Base-by-base conservation (phyloP, 2,113 vertebrate species). In the Calypte anna region DNA sequence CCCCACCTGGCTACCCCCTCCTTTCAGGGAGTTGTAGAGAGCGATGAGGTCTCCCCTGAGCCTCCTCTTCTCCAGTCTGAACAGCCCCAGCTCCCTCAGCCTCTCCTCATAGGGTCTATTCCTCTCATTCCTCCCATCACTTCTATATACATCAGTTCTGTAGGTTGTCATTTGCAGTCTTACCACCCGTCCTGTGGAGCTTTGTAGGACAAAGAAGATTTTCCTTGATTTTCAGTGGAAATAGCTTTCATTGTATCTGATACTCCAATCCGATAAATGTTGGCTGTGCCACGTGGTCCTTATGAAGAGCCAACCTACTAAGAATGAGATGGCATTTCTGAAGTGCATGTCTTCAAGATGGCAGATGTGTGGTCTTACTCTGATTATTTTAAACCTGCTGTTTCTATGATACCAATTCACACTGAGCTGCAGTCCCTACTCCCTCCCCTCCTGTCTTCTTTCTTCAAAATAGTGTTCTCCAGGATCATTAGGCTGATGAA, bases 261-360 rank as follows among this genome's bases (percentile, higher is more conserved):
- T 53, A 48, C 3, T 24, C 23, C 30, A 82, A 2, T 31, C 15
- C 21, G 31, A 4, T 22, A 51, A 58, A 0, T 38, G 15, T 40
- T 88, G 44, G 4, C 23, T 82, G 15, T 30, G 10, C 13, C 9
- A 3, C 0, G 0, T 22, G 2, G 2, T 68, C 38, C 55, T 63
- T 23, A 20, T 14, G 61, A 50, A 4, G 8, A 27, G 9, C 8
- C 3, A 7, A 7, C 23, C 9, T 55, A 9, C 7, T 15, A 43
- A 28, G 19, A 31, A 5, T 54, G 28, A 50, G n/a, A 11, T 36
- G 6, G 2, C 16, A 20, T 51, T 83, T 82, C 31, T 38, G 25
- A 63, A 55, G 8, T 9, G 24, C 5, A 6, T 14, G 4, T 36
- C 58, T 48, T 50, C 8, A 17, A 76, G 8, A 38, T 40, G 27